Evolutionary conservation across 1,140 invertebrate genomes (phyloP), one percentile per base, ranked within the genome.

Genomic region (Tachypleus tridentatus): DNA sequence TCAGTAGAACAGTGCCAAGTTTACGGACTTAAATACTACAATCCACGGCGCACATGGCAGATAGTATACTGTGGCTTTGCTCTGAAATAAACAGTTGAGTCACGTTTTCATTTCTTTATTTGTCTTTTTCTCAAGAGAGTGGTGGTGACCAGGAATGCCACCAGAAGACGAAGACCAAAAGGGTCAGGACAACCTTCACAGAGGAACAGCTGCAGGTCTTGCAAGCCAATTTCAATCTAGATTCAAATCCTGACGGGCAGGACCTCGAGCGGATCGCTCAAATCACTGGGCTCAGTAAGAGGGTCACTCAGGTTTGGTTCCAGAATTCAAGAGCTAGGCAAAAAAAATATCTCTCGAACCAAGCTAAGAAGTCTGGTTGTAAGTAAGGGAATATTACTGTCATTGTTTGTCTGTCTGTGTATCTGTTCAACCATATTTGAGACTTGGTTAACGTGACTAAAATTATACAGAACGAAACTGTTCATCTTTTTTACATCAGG

Each of bases 281-380:
- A 71, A 89, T 96, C 64, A 98, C 96, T n/a, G 94, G 93, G 3
- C 83, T 99, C 4, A 96, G 90, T 78, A 98, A 98, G 81, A 81
- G 97, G 70, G 96, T 99, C 53, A 98, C 95, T 49, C 96, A 99
- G 83, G 97, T 99, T 53, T 98, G 95, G 96, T 98, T 98, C 78
- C 93, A 97, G 79, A 99, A 99, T 79, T 97, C 93, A 49, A 83
- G 97, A 68, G 97, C 97, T 7, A 78, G 97, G 52, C 96, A 99
- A 77, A 99, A 99, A 84, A 98, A 98, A 65, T 72, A 76, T 61
- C 69, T 71, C 57, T 74, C 69, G 56, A 73, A 72, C 11, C 63
- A 68, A 52, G 66, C 63, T 53, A 65, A 65, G 49, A 68, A 67
- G 62, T 60, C 64, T 53, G 61, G 62, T 48, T 63, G 67, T 68